A percentile compares a stretch with the other conserved stretches of the same genome.
Evolutionary conservation across 2,113 vertebrate genomes (phyloP).

Genomic region (Baryphthengus martii): DNA sequence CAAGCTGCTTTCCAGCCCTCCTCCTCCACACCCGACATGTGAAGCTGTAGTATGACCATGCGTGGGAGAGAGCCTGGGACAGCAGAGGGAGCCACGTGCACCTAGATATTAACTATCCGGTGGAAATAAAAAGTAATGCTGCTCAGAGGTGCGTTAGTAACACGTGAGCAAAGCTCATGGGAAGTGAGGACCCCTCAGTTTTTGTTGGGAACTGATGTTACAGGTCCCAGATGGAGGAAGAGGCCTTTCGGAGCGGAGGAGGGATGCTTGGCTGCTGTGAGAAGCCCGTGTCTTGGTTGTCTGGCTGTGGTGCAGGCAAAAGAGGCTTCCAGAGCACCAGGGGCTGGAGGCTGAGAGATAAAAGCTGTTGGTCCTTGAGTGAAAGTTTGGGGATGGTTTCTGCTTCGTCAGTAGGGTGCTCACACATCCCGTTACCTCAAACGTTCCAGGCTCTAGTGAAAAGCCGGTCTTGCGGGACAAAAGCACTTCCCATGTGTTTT

Average conservation of each 20-base stretch:
- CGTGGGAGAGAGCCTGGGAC: not conserved
- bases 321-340: fast-evolving
- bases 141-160: not conserved
- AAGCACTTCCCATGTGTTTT: not conserved
- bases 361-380: not conserved
- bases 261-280: not conserved
- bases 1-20: not conserved
- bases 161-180: not conserved
- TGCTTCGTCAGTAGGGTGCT: not conserved
- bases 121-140: not conserved
- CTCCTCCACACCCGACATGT: fast-evolving
- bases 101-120: not conserved
- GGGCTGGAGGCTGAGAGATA: not conserved
- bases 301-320: fast-evolving
- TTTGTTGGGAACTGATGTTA: not conserved
- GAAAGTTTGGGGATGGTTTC: not conserved
- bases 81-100: fast-evolving
- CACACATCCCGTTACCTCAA: not conserved
- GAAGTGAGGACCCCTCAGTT: not conserved
- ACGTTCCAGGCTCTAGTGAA: not conserved
- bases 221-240: not conserved
- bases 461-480: not conserved
- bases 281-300: not conserved
- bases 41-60: not conserved
- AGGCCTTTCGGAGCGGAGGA: not conserved